phyloP scores from a whole-genome alignment of 2,888 invertebrate genomes.

The Lordiphosa fenestrarum region DNA sequence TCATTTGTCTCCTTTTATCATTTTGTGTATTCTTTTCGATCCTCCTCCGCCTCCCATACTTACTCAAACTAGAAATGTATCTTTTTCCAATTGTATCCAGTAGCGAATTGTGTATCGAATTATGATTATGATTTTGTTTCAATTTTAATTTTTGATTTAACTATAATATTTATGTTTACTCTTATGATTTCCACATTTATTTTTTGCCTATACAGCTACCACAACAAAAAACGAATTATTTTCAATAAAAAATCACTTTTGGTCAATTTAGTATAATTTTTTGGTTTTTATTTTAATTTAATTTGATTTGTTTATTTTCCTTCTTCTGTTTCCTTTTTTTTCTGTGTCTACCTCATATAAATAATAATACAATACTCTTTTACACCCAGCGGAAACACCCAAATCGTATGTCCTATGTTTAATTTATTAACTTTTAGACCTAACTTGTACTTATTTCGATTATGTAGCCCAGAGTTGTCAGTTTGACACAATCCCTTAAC shows the following conservation, averaged over 20 bases:
- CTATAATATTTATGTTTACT: slow-evolving; percentile 48
- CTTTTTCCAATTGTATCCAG: too few relatives aligned
- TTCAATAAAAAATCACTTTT: slow-evolving; percentile 58
- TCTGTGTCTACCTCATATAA: slow-evolving; percentile 15
- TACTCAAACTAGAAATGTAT: too few relatives aligned
- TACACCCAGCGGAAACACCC: too few relatives aligned
- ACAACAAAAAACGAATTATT: slow-evolving; percentile 32
- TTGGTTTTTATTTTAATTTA: slow-evolving; percentile 47
- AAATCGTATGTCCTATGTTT: too few relatives aligned
- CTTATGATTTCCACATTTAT: slow-evolving; percentile 45
- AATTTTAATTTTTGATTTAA: slow-evolving; percentile 22
- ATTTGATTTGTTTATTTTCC: slow-evolving; percentile 32
- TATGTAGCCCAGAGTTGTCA: too few relatives aligned
- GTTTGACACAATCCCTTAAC: too few relatives aligned
- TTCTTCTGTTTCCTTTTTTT: slow-evolving; percentile 21
- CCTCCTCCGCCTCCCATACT: too few relatives aligned
- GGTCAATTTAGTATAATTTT: slow-evolving; percentile 51
- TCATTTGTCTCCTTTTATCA: too few relatives aligned
- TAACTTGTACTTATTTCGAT: too few relatives aligned
- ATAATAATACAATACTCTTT: not conserved
- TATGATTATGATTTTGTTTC: slow-evolving; percentile 23
- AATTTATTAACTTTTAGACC: too few relatives aligned
- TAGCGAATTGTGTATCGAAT: slow-evolving; percentile 7
- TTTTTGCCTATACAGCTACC: slow-evolving; percentile 24
- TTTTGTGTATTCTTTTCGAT: too few relatives aligned